phyloP scores from a whole-genome alignment of 2,113 vertebrate genomes.

The Crypturellus undulatus region DNA sequence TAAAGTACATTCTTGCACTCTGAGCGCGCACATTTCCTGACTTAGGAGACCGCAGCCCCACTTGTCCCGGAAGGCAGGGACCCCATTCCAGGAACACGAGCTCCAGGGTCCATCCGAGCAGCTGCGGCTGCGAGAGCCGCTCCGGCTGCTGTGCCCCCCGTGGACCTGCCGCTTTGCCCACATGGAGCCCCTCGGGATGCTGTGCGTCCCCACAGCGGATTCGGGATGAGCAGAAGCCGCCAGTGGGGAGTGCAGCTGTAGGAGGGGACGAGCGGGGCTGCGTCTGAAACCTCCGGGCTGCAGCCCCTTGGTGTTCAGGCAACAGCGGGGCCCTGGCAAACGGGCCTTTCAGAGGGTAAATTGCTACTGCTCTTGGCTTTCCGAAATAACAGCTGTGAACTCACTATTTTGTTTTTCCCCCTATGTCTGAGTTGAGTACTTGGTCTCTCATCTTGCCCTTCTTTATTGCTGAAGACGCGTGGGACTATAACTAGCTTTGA shows the following conservation, averaged over 20 bases:
- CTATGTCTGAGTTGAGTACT: neutral
- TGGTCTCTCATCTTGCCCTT: neutral
- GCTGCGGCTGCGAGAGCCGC: neutral
- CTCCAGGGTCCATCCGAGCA: neutral
- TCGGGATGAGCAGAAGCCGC: fast-evolving
- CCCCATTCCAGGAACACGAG: neutral
- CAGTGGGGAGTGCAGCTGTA: neutral
- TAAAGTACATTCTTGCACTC: neutral
- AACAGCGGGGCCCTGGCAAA: neutral
- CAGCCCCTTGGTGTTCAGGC: too few species aligned
- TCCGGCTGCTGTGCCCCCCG: neutral
- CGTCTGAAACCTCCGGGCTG: neutral
- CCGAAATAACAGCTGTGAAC: neutral
- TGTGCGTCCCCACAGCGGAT: neutral
- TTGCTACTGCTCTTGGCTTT: neutral
- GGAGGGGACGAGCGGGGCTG: neutral
- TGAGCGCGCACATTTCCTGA: neutral
- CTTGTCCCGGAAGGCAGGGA: neutral
- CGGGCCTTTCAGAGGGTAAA: neutral
- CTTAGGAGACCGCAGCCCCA: neutral
- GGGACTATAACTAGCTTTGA: neutral
- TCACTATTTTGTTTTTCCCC: neutral
- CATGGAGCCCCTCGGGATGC: neutral
- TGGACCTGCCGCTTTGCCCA: neutral
- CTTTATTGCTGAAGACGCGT: neutral